Percentiles rank a stretch among this genome's conserved stretches.
phyloP scores from a whole-genome alignment of 30 jellyfish, hydroid and myxozoan genomes.

The Cassiopea xamachana region DNA sequence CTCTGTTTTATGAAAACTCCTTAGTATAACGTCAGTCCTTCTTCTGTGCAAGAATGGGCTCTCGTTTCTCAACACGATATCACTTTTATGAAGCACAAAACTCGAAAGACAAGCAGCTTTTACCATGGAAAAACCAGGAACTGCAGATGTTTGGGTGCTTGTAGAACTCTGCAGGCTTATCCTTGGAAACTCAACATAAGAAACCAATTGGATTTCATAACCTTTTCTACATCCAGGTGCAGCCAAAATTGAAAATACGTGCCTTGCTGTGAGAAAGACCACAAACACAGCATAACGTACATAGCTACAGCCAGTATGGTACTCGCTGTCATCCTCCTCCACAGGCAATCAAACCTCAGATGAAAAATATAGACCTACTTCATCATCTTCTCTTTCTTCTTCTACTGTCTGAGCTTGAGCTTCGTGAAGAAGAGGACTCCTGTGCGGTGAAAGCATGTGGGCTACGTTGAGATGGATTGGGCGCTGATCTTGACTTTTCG shows the following conservation, averaged over 20 bases:
- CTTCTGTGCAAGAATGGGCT: background rate
- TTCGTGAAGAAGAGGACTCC: slow-evolving; percentile 31
- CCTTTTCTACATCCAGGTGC: too few relatives aligned
- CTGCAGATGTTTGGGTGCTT: too few relatives aligned
- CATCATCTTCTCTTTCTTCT: slow-evolving; percentile 31
- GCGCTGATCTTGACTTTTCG: slow-evolving; percentile 69
- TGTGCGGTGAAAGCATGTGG: slow-evolving; percentile 28
- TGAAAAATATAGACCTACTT: background rate
- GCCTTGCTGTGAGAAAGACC: too few relatives aligned
- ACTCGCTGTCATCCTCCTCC: background rate
- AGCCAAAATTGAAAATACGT: too few relatives aligned
- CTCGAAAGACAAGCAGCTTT: background rate
- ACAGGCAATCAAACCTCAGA: background rate
- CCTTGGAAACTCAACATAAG: too few relatives aligned
- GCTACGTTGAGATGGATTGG: slow-evolving; percentile 56
- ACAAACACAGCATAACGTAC: too few relatives aligned
- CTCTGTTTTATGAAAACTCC: too few relatives aligned
- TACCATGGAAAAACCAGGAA: background rate
- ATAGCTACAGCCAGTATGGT: background rate
- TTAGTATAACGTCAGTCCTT: background rate
- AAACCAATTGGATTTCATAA: too few relatives aligned
- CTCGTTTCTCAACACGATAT: background rate
- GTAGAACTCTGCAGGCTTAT: too few relatives aligned
- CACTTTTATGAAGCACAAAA: too few relatives aligned
- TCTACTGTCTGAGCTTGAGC: slow-evolving; percentile 60